Conservation (phyloP, 2,797 vertebrate genomes). For the Kryptolebias ocellatus region DNA sequence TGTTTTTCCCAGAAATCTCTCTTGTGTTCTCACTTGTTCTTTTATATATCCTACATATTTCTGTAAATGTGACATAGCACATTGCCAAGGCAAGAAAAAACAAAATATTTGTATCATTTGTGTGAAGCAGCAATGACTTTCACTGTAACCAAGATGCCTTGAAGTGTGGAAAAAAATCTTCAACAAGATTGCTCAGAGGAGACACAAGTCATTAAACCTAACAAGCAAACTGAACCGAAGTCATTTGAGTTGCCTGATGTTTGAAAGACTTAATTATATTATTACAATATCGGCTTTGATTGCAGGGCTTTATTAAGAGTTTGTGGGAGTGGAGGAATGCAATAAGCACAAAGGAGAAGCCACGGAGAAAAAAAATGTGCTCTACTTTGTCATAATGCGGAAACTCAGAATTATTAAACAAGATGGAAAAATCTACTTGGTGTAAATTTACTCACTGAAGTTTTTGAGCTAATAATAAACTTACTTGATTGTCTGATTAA, state of each 20-base stretch:
- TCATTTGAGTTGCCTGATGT: neutral
- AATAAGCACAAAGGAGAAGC: neutral
- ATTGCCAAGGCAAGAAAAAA: neutral
- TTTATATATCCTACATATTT: neutral
- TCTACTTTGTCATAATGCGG: neutral
- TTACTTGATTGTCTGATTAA: slow-evolving; percentile 10
- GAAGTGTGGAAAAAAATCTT: slow-evolving; percentile 5
- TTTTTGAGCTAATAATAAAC: neutral
- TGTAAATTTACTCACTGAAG: neutral
- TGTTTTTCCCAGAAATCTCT: too few relatives aligned
- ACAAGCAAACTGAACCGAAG: slow-evolving; percentile 8
- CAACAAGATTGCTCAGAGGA: neutral
- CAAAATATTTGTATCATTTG: neutral
- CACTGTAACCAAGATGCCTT: neutral
- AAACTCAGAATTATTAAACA: neutral
- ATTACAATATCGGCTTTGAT: slow-evolving; percentile 16
- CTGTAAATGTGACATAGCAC: slow-evolving; percentile 1
- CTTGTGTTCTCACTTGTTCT: neutral
- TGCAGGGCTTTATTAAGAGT: slow-evolving; percentile 1
- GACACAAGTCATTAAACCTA: slow-evolving; percentile 11
- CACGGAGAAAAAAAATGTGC: neutral
- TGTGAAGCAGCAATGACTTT: slow-evolving; percentile 2
- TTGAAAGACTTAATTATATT: slow-evolving; percentile 7
- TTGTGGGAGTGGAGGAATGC: neutral
- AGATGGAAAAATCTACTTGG: slow-evolving; percentile 4